These are phyloP conservation scores for Artemisiospiza belli DNA, from an alignment of 2,113 vertebrate genomes.

Conservation along the genomic window DNA sequence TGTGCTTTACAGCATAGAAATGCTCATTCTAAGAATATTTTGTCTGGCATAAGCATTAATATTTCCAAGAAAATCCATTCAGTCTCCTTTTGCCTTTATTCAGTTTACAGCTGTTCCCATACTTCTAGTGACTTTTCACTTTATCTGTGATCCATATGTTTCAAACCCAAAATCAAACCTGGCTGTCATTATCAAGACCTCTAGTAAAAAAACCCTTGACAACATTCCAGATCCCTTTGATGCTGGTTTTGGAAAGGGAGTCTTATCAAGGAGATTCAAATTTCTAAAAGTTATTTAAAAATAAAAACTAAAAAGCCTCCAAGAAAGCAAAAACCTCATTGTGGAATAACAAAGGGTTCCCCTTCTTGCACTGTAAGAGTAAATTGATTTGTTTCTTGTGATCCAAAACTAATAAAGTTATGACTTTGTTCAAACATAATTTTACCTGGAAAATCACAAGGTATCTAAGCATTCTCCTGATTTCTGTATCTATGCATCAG, in stretches of 20 bases:
- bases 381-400: neutral
- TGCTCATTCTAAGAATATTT: constrained; percentile 1
- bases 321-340: neutral
- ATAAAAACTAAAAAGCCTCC: neutral
- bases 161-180: neutral
- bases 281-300: neutral
- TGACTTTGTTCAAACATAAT: neutral
- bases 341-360: neutral
- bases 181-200: neutral
- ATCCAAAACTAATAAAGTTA: neutral
- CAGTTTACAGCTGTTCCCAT: neutral
- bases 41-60: neutral
- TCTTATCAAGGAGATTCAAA: neutral
- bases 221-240: neutral
- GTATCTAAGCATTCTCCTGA: neutral
- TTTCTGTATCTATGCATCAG: neutral
- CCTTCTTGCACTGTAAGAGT: neutral
- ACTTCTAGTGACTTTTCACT: neutral
- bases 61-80: neutral
- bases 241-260: neutral
- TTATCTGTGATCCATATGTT: neutral
- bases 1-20: neutral
- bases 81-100: neutral
- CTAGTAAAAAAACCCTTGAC: neutral
- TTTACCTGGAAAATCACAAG: neutral